Percentiles rank a stretch among this genome's conserved stretches.
Conservation (phyloP, 2,797 vertebrate genomes). For the Manis crassicaudata region DNA sequence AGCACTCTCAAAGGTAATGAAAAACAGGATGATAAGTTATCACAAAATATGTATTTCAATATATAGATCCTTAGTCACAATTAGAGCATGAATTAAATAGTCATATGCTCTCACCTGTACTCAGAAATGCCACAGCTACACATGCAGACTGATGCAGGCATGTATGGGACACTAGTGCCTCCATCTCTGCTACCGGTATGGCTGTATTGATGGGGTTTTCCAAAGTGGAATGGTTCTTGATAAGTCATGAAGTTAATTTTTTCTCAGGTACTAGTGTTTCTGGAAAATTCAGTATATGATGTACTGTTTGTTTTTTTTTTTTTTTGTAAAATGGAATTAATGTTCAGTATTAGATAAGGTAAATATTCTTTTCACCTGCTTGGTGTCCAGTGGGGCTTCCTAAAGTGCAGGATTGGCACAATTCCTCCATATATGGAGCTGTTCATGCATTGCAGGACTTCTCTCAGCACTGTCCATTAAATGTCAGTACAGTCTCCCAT, state of each 20-base stretch:
- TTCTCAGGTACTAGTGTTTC: neutral
- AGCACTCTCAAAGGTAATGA: neutral
- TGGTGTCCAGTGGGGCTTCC: neutral
- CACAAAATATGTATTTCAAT: neutral
- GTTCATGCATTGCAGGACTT: neutral
- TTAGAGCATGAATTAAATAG: neutral
- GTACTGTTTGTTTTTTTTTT: neutral
- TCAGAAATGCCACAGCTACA: neutral
- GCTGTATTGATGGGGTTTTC: neutral
- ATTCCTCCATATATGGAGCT: neutral
- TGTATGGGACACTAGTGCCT: rapidly evolving
- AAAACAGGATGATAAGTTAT: neutral
- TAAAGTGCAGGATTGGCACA: too few species aligned
- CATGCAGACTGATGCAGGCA: too few species aligned
- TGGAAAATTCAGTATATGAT: neutral
- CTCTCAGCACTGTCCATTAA: neutral
- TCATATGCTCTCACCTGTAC: neutral
- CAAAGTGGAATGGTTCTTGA: neutral
- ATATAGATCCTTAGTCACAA: neutral
- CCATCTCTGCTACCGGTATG: neutral
- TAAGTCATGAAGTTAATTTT: neutral
- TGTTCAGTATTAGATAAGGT: neutral
- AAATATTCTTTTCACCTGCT: neutral
- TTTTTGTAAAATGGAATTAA: neutral
- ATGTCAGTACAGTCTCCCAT: neutral